These are phyloP conservation scores for Macquaria australasica DNA, from an alignment of 2,113 vertebrate species.

Conservation along the genomic window DNA sequence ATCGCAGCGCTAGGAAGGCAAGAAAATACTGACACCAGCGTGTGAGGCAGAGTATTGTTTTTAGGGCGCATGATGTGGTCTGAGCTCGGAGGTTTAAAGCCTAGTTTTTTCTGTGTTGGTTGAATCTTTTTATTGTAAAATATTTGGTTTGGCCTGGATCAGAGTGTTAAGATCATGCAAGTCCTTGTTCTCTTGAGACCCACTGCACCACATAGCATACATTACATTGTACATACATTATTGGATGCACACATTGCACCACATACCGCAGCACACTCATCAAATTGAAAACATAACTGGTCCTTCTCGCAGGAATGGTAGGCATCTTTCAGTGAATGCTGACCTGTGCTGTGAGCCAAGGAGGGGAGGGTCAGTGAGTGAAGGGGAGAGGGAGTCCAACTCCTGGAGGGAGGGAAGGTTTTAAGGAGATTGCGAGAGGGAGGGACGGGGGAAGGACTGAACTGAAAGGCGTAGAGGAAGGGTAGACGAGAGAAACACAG, in stretches of 20 bases:
- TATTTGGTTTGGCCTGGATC: neutral
- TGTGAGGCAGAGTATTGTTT: constrained; percentile 18
- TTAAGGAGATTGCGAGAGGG: constrained; percentile 73
- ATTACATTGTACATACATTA: constrained; percentile 10
- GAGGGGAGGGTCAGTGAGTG: constrained; percentile 55
- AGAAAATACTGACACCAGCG: constrained; percentile 3
- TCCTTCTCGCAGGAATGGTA: constrained; percentile 91
- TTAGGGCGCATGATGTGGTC: constrained; percentile 12
- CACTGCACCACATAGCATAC: constrained; percentile 4
- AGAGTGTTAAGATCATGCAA: constrained; percentile 15
- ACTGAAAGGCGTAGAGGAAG: constrained; percentile 72
- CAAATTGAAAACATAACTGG: constrained; percentile 82
- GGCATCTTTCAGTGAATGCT: constrained; percentile 89
- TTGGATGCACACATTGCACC: constrained; percentile 3
- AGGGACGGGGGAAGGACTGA: constrained; percentile 69
- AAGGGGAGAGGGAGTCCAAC: constrained; percentile 76
- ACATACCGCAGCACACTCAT: constrained; percentile 24
- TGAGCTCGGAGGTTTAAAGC: constrained; percentile 19
- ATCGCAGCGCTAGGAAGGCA: neutral
- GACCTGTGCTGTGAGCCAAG: constrained; percentile 82
- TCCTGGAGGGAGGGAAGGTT: constrained; percentile 77
- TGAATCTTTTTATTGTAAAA: constrained; percentile 16
- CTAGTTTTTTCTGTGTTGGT: neutral
- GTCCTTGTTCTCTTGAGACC: constrained; percentile 27
- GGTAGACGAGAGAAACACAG: constrained; percentile 86